These are phyloP conservation scores for Acropora yongei DNA, from an alignment of 64 coral and sea anemone species.

Conservation along the genomic window DNA sequence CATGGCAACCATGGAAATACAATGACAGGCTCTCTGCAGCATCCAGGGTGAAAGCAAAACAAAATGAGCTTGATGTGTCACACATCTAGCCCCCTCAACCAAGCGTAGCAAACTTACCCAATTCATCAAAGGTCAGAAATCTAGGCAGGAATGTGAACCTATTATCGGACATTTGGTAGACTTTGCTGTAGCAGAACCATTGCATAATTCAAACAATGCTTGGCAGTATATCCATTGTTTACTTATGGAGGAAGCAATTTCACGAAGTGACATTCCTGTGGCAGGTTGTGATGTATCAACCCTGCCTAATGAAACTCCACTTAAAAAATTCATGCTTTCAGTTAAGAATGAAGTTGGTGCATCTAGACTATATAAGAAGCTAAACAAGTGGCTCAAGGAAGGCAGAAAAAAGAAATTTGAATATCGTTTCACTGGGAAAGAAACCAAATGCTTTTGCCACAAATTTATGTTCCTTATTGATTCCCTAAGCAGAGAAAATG, in stretches of 20 bases:
- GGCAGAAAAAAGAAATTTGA: background rate
- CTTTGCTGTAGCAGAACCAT: slow-evolving; percentile 28
- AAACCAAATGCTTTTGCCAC: background rate
- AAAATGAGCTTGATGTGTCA: too few relatives aligned
- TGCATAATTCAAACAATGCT: slow-evolving; percentile 45
- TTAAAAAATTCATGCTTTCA: background rate
- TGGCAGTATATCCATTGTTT: slow-evolving; percentile 53
- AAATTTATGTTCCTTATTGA: too few relatives aligned
- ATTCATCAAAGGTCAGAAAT: slow-evolving; percentile 39
- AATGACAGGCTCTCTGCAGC: too few relatives aligned
- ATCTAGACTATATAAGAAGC: slow-evolving; percentile 47
- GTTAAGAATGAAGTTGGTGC: slow-evolving; percentile 51
- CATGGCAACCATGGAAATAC: too few relatives aligned
- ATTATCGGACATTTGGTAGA: slow-evolving; percentile 55
- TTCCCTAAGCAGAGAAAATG: too few relatives aligned
- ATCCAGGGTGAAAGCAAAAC: too few relatives aligned
- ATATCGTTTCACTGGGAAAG: background rate
- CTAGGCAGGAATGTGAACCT: slow-evolving; percentile 60
- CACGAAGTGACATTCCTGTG: slow-evolving; percentile 8
- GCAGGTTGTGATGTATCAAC: slow-evolving; percentile 6
- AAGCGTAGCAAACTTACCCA: slow-evolving; percentile 13
- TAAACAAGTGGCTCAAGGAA: slow-evolving; percentile 55
- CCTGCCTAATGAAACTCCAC: slow-evolving; percentile 43
- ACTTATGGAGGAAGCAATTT: slow-evolving; percentile 15
- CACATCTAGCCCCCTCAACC: too few relatives aligned